A percentile compares a stretch with the other conserved stretches of the same genome.
Conservation (phyloP, 2,797 vertebrate species). For the Pteronotus mesoamericanus region DNA sequence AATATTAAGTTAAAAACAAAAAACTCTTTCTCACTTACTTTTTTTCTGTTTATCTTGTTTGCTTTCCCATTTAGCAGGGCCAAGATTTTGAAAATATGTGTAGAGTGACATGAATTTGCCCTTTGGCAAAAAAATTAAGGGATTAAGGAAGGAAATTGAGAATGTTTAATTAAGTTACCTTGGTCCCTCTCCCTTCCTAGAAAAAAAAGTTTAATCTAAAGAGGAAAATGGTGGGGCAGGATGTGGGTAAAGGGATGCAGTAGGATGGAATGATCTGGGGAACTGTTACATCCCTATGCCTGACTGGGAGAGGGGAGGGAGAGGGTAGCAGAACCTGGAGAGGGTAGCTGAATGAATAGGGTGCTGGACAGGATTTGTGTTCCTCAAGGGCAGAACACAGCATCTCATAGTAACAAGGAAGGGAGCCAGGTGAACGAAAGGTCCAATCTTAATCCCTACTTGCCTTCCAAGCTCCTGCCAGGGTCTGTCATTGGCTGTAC, state of each 20-base stretch:
- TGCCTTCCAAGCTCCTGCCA: neutral
- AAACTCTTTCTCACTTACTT: neutral
- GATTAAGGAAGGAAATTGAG: neutral
- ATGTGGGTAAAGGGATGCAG: too few relatives aligned
- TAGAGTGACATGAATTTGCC: neutral
- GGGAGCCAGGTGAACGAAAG: neutral
- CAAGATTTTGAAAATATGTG: conserved; percentile 2
- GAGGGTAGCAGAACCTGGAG: neutral
- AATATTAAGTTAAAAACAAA: neutral
- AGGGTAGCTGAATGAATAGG: neutral
- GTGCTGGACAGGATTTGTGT: neutral
- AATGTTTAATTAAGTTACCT: neutral
- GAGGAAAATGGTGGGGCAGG: neutral
- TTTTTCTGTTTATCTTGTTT: neutral
- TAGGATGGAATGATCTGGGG: neutral
- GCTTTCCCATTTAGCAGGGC: neutral
- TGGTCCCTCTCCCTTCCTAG: neutral
- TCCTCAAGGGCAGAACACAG: neutral
- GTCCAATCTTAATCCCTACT: neutral
- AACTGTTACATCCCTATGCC: neutral
- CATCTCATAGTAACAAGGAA: neutral
- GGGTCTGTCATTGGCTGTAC: neutral
- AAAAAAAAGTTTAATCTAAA: neutral
- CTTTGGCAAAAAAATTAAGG: neutral
- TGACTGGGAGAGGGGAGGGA: neutral